phyloP scores from a whole-genome alignment of 2,888 invertebrate genomes.

The Vesta saturnalis region DNA sequence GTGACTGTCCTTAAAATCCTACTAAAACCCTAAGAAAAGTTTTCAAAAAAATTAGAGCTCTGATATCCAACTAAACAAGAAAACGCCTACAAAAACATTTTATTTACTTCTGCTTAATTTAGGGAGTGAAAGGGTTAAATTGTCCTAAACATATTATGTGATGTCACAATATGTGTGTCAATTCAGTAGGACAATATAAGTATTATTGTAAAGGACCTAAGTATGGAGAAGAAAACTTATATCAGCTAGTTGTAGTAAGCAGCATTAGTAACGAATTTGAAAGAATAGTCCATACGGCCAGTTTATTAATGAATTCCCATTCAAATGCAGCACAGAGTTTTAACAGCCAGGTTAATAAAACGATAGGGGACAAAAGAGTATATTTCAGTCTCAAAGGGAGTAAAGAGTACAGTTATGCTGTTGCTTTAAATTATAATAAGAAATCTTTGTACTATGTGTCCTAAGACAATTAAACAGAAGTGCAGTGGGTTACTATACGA shows the following conservation, averaged over 20 bases:
- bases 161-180: not conserved
- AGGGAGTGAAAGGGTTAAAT: too few relatives aligned
- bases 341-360: conserved; percentile 1
- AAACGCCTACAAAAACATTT: too few relatives aligned
- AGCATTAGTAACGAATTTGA: not conserved
- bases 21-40: not conserved
- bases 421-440: not conserved
- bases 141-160: not conserved
- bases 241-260: not conserved
- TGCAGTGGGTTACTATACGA: too few relatives aligned
- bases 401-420: not conserved
- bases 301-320: not conserved
- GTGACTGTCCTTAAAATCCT: not conserved
- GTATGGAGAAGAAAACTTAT: not conserved
- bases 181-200: not conserved
- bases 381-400: not conserved
- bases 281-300: not conserved
- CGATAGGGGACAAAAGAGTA: not conserved
- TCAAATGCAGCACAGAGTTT: not conserved
- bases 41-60: too few relatives aligned
- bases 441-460: not conserved
- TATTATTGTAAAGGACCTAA: conserved; percentile 1
- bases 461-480: too few relatives aligned
- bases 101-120: too few relatives aligned
- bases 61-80: too few relatives aligned